Evolutionary conservation across 2,113 vertebrate species (phyloP).

Genomic region (Nothobranchius kuhntae): DNA sequence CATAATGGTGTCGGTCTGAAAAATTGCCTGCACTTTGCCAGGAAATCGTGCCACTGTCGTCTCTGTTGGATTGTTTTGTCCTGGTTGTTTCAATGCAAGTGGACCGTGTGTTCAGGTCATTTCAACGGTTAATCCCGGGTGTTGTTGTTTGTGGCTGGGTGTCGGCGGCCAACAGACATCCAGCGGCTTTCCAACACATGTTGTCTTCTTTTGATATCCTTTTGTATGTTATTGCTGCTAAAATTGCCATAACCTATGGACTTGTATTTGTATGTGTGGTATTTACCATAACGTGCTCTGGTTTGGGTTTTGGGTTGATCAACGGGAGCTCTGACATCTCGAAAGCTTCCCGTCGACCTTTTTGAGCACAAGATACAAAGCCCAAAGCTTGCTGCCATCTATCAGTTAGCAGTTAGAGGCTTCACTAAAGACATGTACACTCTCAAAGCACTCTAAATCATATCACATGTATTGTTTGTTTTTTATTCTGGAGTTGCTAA

Average conservation of each 20-base stretch:
- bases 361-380: conserved; percentile 60
- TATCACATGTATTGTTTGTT: conserved; percentile 27
- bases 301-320: conserved; percentile 24
- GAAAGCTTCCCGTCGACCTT: conserved; percentile 11
- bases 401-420: conserved; percentile 32
- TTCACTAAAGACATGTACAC: conserved; percentile 16
- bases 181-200: conserved; percentile 46
- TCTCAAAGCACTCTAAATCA: conserved; percentile 29
- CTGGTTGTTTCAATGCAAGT: conserved; percentile 48
- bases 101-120: conserved; percentile 57
- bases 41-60: conserved; percentile 56
- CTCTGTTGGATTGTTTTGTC: conserved; percentile 24
- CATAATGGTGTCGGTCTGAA: conserved; percentile 55
- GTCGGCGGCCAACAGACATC: conserved; percentile 10
- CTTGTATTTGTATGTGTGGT: conserved; percentile 40
- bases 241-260: conserved; percentile 60
- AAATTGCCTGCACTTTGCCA: conserved; percentile 64
- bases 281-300: conserved; percentile 38
- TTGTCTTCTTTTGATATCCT: conserved; percentile 63
- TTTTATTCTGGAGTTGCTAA: conserved; percentile 10
- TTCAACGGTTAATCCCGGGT: conserved; percentile 55
- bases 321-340: conserved; percentile 15
- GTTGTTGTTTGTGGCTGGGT: conserved; percentile 26
- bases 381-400: conserved; percentile 58
- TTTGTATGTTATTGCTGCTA: conserved; percentile 73